Conservation (phyloP, 2,797 vertebrate species). For the Microchirus variegatus region DNA sequence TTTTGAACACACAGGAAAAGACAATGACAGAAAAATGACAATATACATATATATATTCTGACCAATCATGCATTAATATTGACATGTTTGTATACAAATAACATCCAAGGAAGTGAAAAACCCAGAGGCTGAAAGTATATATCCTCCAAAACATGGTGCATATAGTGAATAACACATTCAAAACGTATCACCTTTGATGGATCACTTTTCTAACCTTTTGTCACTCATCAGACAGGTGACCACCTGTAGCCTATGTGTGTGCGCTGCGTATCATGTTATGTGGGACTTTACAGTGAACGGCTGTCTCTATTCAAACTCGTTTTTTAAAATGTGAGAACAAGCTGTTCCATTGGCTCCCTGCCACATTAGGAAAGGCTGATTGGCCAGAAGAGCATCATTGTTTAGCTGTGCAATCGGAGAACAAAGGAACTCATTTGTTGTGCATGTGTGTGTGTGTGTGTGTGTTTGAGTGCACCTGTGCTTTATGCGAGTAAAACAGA, state of each 20-base stretch:
- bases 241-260: not conserved
- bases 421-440: not conserved
- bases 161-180: too few relatives aligned
- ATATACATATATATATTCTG: too few relatives aligned
- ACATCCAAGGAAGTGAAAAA: too few relatives aligned
- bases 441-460: not conserved
- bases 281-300: slow-evolving; percentile 7
- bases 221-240: too few relatives aligned
- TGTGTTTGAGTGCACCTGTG: not conserved
- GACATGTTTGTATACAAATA: too few relatives aligned
- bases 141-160: too few relatives aligned
- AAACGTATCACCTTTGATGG: too few relatives aligned
- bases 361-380: slow-evolving; percentile 5
- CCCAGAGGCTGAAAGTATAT: too few relatives aligned
- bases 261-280: not conserved
- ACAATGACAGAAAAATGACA: too few relatives aligned
- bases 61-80: too few relatives aligned
- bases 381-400: slow-evolving; percentile 28
- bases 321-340: slow-evolving; percentile 21
- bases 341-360: slow-evolving; percentile 32
- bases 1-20: too few relatives aligned
- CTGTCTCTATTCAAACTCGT: slow-evolving; percentile 23
- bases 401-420: slow-evolving; percentile 18
- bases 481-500: not conserved
- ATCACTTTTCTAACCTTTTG: too few relatives aligned